Evolutionary conservation across 2,888 invertebrate species (phyloP).

Genomic region (Cremastobaeus sp.): DNA sequence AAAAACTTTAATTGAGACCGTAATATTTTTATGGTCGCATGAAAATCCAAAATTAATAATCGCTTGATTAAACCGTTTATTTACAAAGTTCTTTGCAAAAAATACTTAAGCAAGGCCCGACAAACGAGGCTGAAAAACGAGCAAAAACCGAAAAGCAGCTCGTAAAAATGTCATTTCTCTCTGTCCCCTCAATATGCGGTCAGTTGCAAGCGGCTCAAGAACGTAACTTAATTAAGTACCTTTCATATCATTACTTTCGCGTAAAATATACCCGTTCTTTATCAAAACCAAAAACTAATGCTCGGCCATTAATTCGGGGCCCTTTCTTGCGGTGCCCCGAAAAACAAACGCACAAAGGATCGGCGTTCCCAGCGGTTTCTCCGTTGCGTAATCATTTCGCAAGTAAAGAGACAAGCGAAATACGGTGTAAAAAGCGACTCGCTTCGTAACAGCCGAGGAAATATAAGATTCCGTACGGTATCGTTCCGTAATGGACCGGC

Average conservation of each 20-base stretch:
- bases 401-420: slow-evolving; percentile 30
- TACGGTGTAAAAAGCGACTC: slow-evolving; percentile 30
- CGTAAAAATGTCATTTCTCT: slow-evolving; percentile 35
- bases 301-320: slow-evolving; percentile 50
- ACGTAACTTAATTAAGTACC: slow-evolving; percentile 55
- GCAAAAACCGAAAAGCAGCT: slow-evolving; percentile 5
- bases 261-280: slow-evolving; percentile 50
- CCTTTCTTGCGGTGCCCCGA: slow-evolving; percentile 15
- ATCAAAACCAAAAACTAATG: slow-evolving; percentile 55
- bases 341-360: slow-evolving; percentile 40
- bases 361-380: slow-evolving; percentile 37
- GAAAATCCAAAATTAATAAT: too few species aligned
- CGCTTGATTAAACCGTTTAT: too few species aligned
- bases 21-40: not conserved
- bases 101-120: too few species aligned
- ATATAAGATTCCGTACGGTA: slow-evolving; percentile 56
- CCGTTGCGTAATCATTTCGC: slow-evolving; percentile 41
- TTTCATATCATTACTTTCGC: slow-evolving; percentile 52
- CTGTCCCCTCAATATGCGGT: not conserved
- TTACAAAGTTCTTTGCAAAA: too few species aligned
- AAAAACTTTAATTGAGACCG: too few species aligned
- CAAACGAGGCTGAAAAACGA: too few species aligned
- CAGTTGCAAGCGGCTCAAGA: slow-evolving; percentile 3
- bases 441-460: slow-evolving; percentile 26
- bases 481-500: slow-evolving; percentile 63